Evolutionary conservation across 2,797 vertebrate genomes (phyloP).

Genomic region (Nannoperca australis): DNA sequence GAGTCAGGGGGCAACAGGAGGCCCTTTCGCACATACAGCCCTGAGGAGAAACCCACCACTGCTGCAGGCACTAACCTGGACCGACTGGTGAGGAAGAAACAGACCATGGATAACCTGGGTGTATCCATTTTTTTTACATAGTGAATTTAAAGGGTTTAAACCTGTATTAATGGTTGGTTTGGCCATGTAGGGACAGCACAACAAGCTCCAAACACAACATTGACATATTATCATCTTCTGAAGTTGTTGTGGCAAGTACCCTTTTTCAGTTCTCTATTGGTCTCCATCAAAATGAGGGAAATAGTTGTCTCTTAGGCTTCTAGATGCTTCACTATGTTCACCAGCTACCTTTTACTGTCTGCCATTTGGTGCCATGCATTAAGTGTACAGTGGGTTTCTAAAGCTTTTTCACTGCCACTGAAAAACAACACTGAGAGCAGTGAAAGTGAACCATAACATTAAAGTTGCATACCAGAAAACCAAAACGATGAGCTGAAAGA

Average conservation of each 20-base stretch:
- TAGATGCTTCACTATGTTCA: background rate
- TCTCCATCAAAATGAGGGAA: no score
- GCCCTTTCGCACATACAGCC: constrained; percentile 84
- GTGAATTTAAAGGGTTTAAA: background rate
- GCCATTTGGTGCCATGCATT: background rate
- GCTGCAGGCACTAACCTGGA: constrained; percentile 91
- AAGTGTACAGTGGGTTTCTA: background rate
- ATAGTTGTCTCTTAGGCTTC: no score
- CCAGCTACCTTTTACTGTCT: background rate
- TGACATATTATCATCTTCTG: background rate
- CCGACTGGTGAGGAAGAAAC: constrained; percentile 84
- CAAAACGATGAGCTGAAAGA: background rate
- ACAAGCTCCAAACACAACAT: background rate
- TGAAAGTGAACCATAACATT: background rate
- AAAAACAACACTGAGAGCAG: background rate
- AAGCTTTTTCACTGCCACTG: background rate
- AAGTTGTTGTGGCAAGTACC: background rate
- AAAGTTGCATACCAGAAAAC: background rate
- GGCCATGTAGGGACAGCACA: no score
- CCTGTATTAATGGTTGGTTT: no score
- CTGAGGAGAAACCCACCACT: constrained; percentile 89
- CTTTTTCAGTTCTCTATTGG: background rate
- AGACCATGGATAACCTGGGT: background rate
- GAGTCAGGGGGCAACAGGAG: constrained; percentile 81
- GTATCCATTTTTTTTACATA: background rate